phyloP scores from a whole-genome alignment of 2,113 vertebrate species.

The Halichoerus grypus region DNA sequence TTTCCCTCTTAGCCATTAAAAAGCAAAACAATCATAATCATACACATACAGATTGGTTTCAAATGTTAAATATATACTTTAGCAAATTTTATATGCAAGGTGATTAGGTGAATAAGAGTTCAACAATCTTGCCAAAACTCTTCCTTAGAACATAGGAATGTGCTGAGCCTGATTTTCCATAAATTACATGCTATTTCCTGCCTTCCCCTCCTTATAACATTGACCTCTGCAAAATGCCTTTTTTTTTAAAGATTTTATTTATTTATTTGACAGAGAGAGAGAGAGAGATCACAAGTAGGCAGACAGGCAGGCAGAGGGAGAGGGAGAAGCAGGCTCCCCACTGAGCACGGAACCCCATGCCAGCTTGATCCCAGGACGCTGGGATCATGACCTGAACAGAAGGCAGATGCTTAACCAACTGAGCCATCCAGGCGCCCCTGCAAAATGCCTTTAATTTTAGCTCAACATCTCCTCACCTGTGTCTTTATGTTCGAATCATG shows the following conservation, averaged over 20 bases:
- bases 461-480: not conserved
- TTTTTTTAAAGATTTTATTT: not conserved
- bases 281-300: no score
- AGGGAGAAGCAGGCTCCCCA: no score
- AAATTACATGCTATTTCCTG: not conserved
- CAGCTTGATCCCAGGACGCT: no score
- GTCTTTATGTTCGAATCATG: not conserved
- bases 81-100: not conserved
- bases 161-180: not conserved
- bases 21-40: slow-evolving; percentile 1
- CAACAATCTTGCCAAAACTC: not conserved
- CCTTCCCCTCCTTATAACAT: not conserved
- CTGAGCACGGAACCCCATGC: no score
- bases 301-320: no score
- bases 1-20: not conserved
- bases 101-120: not conserved
- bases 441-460: not conserved
- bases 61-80: not conserved
- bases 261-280: no score
- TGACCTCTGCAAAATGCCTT: not conserved
- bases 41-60: not conserved
- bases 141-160: not conserved
- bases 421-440: not conserved
- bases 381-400: no score
- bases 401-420: no score